Evolutionary conservation across 2,113 vertebrate species (phyloP).

Genomic region (Lophochroa leadbeateri): DNA sequence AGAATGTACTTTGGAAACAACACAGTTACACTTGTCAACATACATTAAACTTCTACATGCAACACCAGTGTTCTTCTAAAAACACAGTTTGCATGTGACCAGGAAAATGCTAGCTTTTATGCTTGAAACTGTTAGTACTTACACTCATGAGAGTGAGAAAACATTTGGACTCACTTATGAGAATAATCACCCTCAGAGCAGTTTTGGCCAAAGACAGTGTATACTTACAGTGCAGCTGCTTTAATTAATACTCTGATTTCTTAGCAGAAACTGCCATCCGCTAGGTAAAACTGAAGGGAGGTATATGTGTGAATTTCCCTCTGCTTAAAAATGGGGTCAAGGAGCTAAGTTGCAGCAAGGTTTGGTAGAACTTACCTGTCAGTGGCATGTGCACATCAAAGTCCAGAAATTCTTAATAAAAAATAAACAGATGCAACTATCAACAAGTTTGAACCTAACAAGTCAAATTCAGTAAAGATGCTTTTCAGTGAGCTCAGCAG

Average conservation of each 20-base stretch:
- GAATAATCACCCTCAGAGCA: neutral
- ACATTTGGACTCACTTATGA: neutral
- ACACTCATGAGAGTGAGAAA: neutral
- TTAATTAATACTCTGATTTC: neutral
- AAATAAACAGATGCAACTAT: neutral
- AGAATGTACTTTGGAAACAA: neutral
- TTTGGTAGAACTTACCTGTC: neutral
- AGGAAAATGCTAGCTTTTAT: neutral
- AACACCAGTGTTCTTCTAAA: neutral
- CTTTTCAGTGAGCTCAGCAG: neutral
- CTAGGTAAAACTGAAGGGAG: neutral
- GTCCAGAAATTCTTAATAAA: neutral
- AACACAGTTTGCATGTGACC: neutral
- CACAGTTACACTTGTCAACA: neutral
- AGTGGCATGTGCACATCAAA: neutral
- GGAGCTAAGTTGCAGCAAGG: neutral
- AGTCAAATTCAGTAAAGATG: neutral
- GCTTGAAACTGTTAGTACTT: neutral
- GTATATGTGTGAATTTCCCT: neutral
- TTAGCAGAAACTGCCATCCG: neutral
- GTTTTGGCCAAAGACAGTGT: neutral
- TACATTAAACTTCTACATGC: neutral
- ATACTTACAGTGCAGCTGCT: neutral
- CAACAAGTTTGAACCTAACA: neutral
- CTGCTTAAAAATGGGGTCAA: neutral